Base-by-base conservation (phyloP, 1,140 invertebrate genomes). In the Leptopilina clavipes region DNA sequence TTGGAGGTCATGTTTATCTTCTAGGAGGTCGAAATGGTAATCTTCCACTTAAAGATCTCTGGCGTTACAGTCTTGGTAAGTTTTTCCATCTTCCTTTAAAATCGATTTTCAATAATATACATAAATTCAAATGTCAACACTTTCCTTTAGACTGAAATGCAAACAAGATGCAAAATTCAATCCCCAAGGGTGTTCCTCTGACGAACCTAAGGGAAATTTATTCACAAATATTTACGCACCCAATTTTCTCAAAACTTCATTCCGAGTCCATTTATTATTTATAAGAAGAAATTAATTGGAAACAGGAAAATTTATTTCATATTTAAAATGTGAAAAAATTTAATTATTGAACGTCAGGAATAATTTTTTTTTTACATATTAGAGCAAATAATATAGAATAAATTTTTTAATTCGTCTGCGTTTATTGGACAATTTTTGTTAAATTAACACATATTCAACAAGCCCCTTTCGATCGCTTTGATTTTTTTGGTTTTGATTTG, bases 21-120 rank as follows among this genome's bases (percentile, higher is more conserved):
- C 91, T 96, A 70, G 96, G 96, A 1, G 96, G 96, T 8, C 90
- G 95, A 43, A 96, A 95, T 89, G 95, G 95, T 37, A 95, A 95
- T 86, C 89, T 96, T 72, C 95, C 95, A 1, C 92, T 96, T 70
- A 94, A 95, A 86, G 96, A 97, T 90, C 93, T 97, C 75, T 97
- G 96, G 96, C 93, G 93, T 83, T 96, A 96, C 84, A 93, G 94
- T 83, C 91, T 97, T 17, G 93, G 95, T 97, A 84, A 93, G 93
- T 91, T 80, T 81, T 80, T 71, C 14, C 25, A n/a, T 31, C 14
- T 37, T 12, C 25, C 19, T n/a, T n/a, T n/a, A n/a, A n/a, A 65
- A 65, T 65, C 56, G 56, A 65, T 65, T 65, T 65, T 31, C 22
- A 25, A 25, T 25, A 40, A 5, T 40, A 9, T 40, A 65, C 56